Conservation (phyloP, 2,113 vertebrate species). For the Mus musculus region DNA sequence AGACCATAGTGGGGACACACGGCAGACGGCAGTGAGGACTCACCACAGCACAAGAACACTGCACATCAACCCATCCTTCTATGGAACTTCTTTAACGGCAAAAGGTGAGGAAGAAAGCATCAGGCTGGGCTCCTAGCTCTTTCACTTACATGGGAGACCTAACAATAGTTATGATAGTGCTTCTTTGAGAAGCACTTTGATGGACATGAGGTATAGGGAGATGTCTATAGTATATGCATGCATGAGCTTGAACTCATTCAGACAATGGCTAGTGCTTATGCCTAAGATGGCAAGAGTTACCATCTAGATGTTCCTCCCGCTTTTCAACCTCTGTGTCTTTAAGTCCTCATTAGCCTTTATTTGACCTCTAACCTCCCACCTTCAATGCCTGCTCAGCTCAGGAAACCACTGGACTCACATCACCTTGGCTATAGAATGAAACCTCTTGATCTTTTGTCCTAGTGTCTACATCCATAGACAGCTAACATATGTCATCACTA, state of each 20-base stretch:
- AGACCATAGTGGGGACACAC: neutral
- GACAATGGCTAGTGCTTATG: neutral
- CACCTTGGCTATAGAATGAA: neutral
- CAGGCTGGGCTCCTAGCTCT: neutral
- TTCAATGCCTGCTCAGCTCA: neutral
- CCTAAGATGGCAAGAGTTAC: neutral
- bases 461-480: neutral
- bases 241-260: neutral
- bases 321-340: neutral
- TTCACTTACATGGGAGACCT: neutral
- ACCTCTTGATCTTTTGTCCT: neutral
- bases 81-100: no score
- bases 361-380: neutral
- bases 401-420: neutral
- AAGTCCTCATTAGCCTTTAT: neutral
- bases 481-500: neutral
- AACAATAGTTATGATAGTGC: neutral
- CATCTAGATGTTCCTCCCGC: neutral
- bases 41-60: neutral
- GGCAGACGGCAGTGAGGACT: neutral
- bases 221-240: neutral
- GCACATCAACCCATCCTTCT: neutral
- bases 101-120: neutral
- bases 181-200: neutral
- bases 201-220: neutral